Evolutionary conservation across 2,113 vertebrate genomes (phyloP).

Genomic region (Cyanoramphus novaezelandiae): DNA sequence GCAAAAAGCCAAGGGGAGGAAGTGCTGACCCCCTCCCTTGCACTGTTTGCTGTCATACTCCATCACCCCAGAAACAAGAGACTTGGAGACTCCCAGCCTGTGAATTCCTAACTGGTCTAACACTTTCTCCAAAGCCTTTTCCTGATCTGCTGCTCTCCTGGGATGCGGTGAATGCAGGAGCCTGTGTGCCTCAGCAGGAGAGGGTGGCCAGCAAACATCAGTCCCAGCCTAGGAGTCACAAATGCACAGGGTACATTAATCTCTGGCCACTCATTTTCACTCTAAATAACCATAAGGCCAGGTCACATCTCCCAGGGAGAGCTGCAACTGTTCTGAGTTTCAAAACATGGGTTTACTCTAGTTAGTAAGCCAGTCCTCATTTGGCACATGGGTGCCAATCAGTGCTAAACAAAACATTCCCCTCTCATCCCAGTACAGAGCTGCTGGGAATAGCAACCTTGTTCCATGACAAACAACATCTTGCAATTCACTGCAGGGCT

Average conservation of each 20-base stretch:
- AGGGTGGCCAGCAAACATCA: not conserved
- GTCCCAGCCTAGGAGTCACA: not conserved
- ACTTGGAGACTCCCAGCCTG: not conserved
- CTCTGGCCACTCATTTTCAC: not conserved
- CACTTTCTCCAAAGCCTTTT: not conserved
- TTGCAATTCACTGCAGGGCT: slow-evolving; percentile 15
- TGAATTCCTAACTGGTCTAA: not conserved
- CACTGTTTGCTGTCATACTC: not conserved
- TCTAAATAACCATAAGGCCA: not conserved
- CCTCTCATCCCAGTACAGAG: not conserved
- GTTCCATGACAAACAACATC: slow-evolving; percentile 24
- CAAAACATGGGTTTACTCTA: not conserved
- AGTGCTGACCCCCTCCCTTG: not conserved
- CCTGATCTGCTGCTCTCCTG: not conserved
- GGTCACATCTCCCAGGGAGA: not conserved
- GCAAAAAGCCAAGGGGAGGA: not conserved
- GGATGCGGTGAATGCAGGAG: not conserved
- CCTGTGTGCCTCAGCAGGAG: accelerated
- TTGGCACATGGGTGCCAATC: not conserved
- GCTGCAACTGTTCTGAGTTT: not conserved
- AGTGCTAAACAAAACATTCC: not conserved
- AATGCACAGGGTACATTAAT: accelerated
- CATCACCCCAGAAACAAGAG: not conserved
- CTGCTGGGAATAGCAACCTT: slow-evolving; percentile 16
- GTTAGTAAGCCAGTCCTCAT: not conserved